Base-by-base conservation (phyloP, 2,888 invertebrate genomes). In the Drosophila tanythrix region DNA sequence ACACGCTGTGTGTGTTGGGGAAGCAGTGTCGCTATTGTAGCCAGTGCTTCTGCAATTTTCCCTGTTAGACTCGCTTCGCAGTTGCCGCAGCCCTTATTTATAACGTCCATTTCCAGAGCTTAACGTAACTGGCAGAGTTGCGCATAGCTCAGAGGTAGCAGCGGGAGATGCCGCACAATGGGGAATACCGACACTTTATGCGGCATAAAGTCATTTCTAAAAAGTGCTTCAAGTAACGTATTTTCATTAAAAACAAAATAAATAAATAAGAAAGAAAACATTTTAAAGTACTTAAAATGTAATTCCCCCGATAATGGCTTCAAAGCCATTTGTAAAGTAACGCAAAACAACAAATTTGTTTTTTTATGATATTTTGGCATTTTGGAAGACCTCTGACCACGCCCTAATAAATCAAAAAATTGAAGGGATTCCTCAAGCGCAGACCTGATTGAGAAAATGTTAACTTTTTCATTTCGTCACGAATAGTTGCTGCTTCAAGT, bases 71-170 rank as follows among this genome's bases (percentile, higher is more conserved):
- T 40, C 52, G 52, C 8, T 43, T 46, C 51, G 31, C 56, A 48
- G 62, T 55, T 52, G 56, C 52, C 55, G n/a, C 46, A 33, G 59
- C 69, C 61, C 53, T 81, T 82, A 81, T 81, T 81, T 82, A 81
- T 83, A 69, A 77, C 83, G 81, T 80, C 80, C 83, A 81, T 81
- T 81, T 81, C 69, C 83, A 82, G 83, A 81, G 81, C 81, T 81
- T 81, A 80, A 74, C 81, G 77, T 76, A 79, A 83, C 68, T 69
- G 80, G 62, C 78, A 67, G 38, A 60, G 61, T 66, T 69, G 64
- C 79, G 74, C 80, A 82, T 81, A 81, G 79, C 62, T 81, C 73
- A 82, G 75, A 57, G 40, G 31, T 40, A 35, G 53, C 68, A 52
- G 58, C 57, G 52, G 57, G 57, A 57, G 57, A 27, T 25, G 35